These are phyloP conservation scores for Caerostris extrusa DNA, from an alignment of 1,140 invertebrate species.

Conservation along the genomic window DNA sequence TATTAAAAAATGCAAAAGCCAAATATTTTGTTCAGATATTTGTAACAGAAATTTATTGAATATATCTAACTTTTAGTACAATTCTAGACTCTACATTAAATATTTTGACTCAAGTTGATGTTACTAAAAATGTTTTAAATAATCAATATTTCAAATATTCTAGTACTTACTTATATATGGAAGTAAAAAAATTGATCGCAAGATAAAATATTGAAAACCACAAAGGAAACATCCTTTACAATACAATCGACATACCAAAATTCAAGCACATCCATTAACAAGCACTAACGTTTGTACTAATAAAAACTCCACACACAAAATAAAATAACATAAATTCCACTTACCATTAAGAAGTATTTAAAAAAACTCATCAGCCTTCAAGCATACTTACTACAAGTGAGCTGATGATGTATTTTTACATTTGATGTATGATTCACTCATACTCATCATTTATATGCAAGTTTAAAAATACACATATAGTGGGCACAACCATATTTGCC, in stretches of 20 bases:
- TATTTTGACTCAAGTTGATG: background rate
- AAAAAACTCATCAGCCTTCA: slow-evolving; percentile 29
- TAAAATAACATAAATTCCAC: slow-evolving; percentile 15
- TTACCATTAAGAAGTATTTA: background rate
- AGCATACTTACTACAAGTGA: no score
- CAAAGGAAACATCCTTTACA: background rate
- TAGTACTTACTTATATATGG: background rate
- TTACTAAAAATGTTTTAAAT: background rate
- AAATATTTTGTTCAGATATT: no score
- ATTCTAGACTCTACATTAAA: background rate
- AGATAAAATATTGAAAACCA: background rate
- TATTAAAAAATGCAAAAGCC: no score
- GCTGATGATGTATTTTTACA: slow-evolving; percentile 33
- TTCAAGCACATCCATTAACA: slow-evolving; percentile 17
- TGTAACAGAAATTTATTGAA: no score
- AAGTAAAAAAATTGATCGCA: background rate
- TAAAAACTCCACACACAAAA: slow-evolving; percentile 41
- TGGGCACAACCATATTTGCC: slow-evolving; percentile 12
- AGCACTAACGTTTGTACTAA: slow-evolving; percentile 27
- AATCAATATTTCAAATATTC: background rate
- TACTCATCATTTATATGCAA: background rate
- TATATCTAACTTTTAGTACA: no score
- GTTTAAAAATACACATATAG: slow-evolving; percentile 18
- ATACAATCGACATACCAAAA: background rate
- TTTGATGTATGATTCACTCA: slow-evolving; percentile 35